Conservation (phyloP, 2,113 vertebrate species). For the Triplophysa dalaica region DNA sequence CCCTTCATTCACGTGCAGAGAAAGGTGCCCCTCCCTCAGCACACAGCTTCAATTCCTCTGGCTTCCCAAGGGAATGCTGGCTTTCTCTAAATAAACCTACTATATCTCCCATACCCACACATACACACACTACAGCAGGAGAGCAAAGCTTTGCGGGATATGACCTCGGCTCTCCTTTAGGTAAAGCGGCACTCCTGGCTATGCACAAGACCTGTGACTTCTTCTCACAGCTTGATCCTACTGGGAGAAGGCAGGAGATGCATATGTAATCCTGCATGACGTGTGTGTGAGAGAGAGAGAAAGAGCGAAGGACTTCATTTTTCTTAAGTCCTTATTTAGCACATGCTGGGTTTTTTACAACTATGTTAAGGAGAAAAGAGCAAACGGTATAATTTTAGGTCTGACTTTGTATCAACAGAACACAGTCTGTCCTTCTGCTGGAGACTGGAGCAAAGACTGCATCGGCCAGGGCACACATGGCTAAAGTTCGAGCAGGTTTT, state of each 20-base stretch:
- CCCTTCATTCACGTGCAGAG: conserved; percentile 58
- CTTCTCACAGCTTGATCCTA: conserved; percentile 41
- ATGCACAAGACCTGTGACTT: conserved; percentile 53
- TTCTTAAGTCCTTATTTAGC: conserved; percentile 14
- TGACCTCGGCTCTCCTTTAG: conserved; percentile 53
- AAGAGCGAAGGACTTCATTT: conserved; percentile 20
- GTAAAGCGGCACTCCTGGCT: conserved; percentile 54
- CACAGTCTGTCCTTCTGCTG: not conserved
- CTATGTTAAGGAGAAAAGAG: conserved; percentile 14
- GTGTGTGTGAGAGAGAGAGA: not conserved
- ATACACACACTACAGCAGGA: conserved; percentile 32
- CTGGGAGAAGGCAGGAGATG: conserved; percentile 50
- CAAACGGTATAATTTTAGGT: not conserved
- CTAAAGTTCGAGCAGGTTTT: not conserved
- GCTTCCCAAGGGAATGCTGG: conserved; percentile 58
- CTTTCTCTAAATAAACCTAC: conserved; percentile 55
- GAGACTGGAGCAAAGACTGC: not conserved
- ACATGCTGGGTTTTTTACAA: conserved; percentile 22
- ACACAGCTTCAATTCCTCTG: conserved; percentile 59
- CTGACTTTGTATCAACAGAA: not conserved
- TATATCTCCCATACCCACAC: conserved; percentile 40
- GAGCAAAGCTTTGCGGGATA: conserved; percentile 40
- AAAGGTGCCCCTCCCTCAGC: conserved; percentile 60
- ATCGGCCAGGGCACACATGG: not conserved
- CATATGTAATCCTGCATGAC: conserved; percentile 50